Conservation (phyloP, 2,113 vertebrate genomes). For the Synodontis membranacea region DNA sequence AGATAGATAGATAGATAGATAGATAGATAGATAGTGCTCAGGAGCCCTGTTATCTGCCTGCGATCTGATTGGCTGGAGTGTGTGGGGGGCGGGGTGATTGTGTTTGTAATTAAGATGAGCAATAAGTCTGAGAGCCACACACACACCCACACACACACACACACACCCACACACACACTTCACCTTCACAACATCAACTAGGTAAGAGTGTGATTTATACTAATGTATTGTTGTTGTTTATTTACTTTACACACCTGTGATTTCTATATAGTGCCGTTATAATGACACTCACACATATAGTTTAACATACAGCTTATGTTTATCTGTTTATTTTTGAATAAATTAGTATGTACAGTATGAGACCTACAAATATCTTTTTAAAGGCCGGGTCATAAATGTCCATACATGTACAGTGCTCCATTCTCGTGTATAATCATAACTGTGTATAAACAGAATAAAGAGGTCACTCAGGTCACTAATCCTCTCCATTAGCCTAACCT, state of each 20-base stretch:
- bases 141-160: slow-evolving; percentile 42
- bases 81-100: slow-evolving; percentile 64
- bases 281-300: neutral
- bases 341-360: neutral
- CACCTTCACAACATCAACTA: slow-evolving; percentile 15
- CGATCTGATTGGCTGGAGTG: slow-evolving; percentile 62
- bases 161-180: neutral
- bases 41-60: neutral
- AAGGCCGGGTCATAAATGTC: too few species aligned
- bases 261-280: neutral
- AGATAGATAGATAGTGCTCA: neutral
- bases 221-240: neutral
- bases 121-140: slow-evolving; percentile 37
- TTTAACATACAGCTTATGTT: neutral
- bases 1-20: neutral
- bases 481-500: slow-evolving; percentile 53
- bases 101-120: slow-evolving; percentile 64
- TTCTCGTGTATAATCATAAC: neutral
- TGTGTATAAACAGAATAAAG: slow-evolving; percentile 4
- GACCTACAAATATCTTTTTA: neutral
- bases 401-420: neutral
- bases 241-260: neutral
- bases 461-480: slow-evolving; percentile 61
- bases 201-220: slow-evolving; percentile 40
- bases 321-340: neutral